Evolutionary conservation across 2,888 invertebrate genomes (phyloP).

Genomic region (Conchocele bisecta): DNA sequence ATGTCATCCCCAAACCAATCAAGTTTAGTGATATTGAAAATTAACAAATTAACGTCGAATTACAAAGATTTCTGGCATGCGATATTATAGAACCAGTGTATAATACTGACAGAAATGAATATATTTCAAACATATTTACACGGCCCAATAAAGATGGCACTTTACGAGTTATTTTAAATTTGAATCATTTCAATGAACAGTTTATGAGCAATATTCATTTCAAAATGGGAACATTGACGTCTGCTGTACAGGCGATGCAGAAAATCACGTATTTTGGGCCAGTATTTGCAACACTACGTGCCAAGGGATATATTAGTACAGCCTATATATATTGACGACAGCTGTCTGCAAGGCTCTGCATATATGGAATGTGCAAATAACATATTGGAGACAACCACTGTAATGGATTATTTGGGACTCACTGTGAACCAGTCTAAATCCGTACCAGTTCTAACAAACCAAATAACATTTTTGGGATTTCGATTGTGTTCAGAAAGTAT

Average conservation of each 20-base stretch:
- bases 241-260: conserved; percentile 7
- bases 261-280: conserved; percentile 32
- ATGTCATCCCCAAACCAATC: too few species aligned
- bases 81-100: too few species aligned
- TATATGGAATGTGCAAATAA: conserved; percentile 14
- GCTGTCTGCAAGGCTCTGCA: conserved; percentile 13
- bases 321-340: conserved; percentile 42
- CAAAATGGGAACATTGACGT: conserved; percentile 25
- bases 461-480: conserved; percentile 16
- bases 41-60: too few species aligned
- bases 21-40: too few species aligned
- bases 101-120: too few species aligned
- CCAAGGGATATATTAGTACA: conserved; percentile 7
- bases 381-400: background rate
- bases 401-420: conserved; percentile 34
- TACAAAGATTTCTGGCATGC: too few species aligned
- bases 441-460: conserved; percentile 2
- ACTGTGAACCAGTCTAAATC: conserved; percentile 39
- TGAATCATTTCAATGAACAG: too few species aligned
- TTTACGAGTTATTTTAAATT: too few species aligned
- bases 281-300: conserved; percentile 22
- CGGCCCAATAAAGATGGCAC: too few species aligned
- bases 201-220: conserved; percentile 18
- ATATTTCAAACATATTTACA: too few species aligned
- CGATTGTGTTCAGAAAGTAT: conserved; percentile 17